Evolutionary conservation across 2,113 vertebrate species (phyloP).

Genomic region (Phyllopteryx taeniolatus): DNA sequence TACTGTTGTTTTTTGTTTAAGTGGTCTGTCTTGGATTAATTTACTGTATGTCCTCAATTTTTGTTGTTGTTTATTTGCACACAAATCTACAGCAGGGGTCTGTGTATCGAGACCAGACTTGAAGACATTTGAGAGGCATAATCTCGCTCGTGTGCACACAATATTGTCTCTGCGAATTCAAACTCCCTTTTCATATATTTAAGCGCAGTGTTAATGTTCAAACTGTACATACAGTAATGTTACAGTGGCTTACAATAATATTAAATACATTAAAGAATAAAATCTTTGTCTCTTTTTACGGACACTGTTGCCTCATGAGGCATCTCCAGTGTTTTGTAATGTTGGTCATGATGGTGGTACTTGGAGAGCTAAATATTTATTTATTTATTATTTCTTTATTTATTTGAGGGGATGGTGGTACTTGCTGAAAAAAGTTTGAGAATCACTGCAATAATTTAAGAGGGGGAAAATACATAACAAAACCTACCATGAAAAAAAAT

Average conservation of each 20-base stretch:
- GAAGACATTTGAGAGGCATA: constrained; percentile 30
- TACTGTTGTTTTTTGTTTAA: constrained; percentile 5
- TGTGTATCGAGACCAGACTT: constrained; percentile 11
- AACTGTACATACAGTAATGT: not conserved
- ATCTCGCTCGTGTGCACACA: constrained; percentile 14
- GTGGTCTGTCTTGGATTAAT: not conserved
- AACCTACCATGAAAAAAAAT: not conserved
- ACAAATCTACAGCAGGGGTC: constrained; percentile 10
- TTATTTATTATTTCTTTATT: too few species aligned
- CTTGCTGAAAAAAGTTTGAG: not conserved
- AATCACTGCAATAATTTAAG: not conserved
- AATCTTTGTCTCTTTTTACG: not conserved
- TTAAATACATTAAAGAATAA: not conserved
- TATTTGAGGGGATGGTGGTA: too few species aligned
- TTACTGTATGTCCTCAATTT: constrained; percentile 13
- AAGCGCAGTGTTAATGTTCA: not conserved
- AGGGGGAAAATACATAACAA: not conserved
- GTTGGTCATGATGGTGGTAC: too few species aligned
- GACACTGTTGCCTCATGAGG: too few species aligned
- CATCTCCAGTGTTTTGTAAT: too few species aligned
- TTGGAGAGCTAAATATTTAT: too few species aligned
- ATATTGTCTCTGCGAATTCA: constrained; percentile 41
- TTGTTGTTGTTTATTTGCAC: constrained; percentile 17
- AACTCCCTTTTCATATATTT: constrained; percentile 29
- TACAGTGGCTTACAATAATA: not conserved